phyloP scores from a whole-genome alignment of 2,113 vertebrate species.

The Orycteropus afer region DNA sequence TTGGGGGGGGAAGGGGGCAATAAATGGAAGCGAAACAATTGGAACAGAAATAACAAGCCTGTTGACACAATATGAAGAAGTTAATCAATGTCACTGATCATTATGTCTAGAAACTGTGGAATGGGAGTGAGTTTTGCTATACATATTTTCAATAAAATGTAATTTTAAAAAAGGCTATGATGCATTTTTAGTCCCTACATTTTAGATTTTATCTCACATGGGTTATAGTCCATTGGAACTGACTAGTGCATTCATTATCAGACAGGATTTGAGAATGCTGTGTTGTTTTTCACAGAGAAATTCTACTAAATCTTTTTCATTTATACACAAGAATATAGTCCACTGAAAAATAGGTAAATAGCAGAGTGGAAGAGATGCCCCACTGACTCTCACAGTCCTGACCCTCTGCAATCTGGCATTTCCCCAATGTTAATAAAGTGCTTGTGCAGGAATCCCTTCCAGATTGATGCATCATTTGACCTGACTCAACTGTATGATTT shows the following conservation, averaged over 20 bases:
- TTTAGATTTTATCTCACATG: constrained; percentile 64
- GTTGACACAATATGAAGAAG: too few relatives aligned
- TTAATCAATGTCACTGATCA: background rate
- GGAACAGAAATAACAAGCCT: background rate
- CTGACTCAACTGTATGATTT: background rate
- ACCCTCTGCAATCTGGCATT: constrained; percentile 54
- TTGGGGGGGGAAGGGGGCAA: background rate
- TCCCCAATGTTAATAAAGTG: constrained; percentile 47
- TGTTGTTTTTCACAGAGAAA: constrained; percentile 75
- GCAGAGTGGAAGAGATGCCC: constrained; percentile 40
- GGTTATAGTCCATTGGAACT: constrained; percentile 36
- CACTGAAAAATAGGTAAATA: constrained; percentile 22
- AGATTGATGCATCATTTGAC: constrained; percentile 62
- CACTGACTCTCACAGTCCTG: background rate
- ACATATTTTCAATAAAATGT: background rate
- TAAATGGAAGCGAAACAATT: background rate
- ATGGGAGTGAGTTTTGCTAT: too few relatives aligned
- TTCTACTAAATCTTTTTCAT: constrained; percentile 65
- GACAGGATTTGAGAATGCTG: constrained; percentile 63
- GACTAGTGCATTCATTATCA: constrained; percentile 73
- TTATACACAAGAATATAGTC: constrained; percentile 62
- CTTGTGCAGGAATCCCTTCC: constrained; percentile 67
- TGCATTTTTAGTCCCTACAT: background rate
- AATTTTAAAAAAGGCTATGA: constrained; percentile 7
- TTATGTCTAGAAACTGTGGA: background rate